Conservation (phyloP, 2,113 vertebrate genomes). For the Percopsis transmontana region DNA sequence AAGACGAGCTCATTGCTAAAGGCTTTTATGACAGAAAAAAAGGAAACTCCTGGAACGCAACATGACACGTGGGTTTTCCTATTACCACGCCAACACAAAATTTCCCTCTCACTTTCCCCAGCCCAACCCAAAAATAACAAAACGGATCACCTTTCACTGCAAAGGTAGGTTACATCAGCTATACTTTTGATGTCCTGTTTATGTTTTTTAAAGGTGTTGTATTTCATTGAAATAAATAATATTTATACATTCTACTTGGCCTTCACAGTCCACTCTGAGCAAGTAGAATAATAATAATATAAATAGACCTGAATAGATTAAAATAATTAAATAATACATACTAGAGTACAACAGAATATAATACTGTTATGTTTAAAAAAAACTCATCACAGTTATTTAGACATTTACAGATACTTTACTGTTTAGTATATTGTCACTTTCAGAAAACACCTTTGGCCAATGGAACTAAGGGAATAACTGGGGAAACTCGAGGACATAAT, state of each 20-base stretch:
- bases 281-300: neutral
- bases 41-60: constrained; percentile 4
- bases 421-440: neutral
- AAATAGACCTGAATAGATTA: neutral
- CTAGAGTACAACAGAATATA: neutral
- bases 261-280: no score
- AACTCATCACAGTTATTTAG: no score
- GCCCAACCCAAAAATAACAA: neutral
- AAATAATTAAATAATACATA: neutral
- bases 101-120: constrained; percentile 14
- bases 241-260: no score
- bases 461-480: neutral
- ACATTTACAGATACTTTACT: no score
- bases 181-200: neutral
- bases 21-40: constrained; percentile 30
- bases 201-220: neutral
- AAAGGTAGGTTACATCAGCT: neutral
- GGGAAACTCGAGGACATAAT: neutral
- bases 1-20: neutral
- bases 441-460: neutral
- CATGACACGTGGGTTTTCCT: neutral
- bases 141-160: neutral
- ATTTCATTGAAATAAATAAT: neutral
- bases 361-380: neutral
- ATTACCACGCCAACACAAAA: neutral